Conservation (phyloP, 1,140 invertebrate species). For the Leptopilina clavipes region DNA sequence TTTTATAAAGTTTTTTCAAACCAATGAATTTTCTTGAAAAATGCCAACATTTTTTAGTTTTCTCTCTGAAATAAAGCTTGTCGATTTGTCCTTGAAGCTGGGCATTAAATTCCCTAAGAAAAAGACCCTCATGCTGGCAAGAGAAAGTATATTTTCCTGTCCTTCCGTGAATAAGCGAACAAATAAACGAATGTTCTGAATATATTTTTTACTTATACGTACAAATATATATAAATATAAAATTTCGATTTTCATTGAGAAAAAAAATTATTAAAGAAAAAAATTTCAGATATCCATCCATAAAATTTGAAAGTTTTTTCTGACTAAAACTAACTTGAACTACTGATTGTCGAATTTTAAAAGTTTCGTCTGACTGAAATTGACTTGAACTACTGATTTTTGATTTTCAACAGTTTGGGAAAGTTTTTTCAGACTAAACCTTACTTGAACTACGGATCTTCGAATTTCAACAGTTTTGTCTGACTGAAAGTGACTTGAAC, state of each 20-base stretch:
- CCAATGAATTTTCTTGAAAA: neutral
- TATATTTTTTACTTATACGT: neutral
- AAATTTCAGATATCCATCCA: no score
- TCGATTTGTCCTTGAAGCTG: slow-evolving; percentile 19
- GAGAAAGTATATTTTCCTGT: slow-evolving; percentile 7
- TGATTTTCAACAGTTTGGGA: no score
- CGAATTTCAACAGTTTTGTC: no score
- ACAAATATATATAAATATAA: neutral
- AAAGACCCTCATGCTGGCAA: neutral
- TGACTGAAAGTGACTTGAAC: no score
- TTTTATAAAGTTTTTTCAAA: neutral
- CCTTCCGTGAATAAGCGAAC: slow-evolving; percentile 1
- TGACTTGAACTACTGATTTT: no score
- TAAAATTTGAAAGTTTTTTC: no score
- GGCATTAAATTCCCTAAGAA: neutral
- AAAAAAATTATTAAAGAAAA: no score
- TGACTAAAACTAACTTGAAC: no score
- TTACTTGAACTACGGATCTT: no score
- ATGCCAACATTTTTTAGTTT: neutral
- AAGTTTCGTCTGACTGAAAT: no score
- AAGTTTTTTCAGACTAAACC: no score
- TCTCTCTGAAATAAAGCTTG: neutral
- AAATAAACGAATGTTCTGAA: slow-evolving; percentile 4
- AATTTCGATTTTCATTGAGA: neutral
- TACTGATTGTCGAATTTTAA: no score